These are phyloP conservation scores for Steinernema carpocapsae DNA, from an alignment of 2,888 invertebrate genomes.

Conservation along the genomic window DNA sequence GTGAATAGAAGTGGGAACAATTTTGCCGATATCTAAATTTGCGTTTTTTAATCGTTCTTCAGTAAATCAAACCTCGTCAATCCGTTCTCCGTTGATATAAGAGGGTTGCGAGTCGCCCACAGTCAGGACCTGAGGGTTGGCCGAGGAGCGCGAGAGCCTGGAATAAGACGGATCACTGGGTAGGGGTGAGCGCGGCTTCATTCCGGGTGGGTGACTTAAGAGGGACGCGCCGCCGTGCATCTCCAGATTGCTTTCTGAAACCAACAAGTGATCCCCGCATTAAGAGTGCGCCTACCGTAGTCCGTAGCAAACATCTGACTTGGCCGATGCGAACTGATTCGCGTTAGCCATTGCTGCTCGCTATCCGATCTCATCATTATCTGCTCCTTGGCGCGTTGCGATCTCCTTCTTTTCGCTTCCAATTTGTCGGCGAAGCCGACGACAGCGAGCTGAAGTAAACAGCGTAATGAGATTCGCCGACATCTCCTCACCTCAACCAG, in stretches of 20 bases:
- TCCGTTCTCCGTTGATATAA: slow-evolving; percentile 62
- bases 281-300: neutral
- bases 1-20: slow-evolving; percentile 66
- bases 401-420: slow-evolving; percentile 48
- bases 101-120: slow-evolving; percentile 50
- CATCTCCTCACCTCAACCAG: slow-evolving; percentile 59
- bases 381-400: slow-evolving; percentile 55
- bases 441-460: slow-evolving; percentile 61
- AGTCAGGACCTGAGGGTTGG: slow-evolving; percentile 42
- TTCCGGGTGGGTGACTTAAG: neutral
- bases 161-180: neutral
- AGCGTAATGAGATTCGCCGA: neutral
- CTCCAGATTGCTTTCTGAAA: neutral
- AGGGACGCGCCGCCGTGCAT: neutral
- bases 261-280: neutral
- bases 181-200: slow-evolving; percentile 13
- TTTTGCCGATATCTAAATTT: slow-evolving; percentile 65
- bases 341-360: slow-evolving; percentile 65
- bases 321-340: slow-evolving; percentile 42
- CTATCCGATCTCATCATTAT: slow-evolving; percentile 62
- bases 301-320: slow-evolving; percentile 36
- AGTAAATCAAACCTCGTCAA: slow-evolving; percentile 59
- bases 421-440: slow-evolving; percentile 68
- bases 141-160: slow-evolving; percentile 25
- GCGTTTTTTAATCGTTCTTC: neutral